Evolutionary conservation across 1,140 invertebrate genomes (phyloP).

Genomic region (Drosophila athabasca): DNA sequence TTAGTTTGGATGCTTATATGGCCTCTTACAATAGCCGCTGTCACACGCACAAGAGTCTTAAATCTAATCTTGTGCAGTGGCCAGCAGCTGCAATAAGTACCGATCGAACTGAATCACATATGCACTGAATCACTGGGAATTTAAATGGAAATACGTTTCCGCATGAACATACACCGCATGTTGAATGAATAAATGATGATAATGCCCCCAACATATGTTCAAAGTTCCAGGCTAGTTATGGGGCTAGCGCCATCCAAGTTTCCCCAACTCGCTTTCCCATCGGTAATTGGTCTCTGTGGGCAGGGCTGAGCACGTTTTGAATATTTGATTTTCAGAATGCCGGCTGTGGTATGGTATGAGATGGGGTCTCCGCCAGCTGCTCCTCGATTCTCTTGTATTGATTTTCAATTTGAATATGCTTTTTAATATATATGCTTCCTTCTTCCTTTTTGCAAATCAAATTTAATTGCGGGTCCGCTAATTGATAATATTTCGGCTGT

Average conservation of each 20-base stretch:
- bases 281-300: too few species aligned
- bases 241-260: not conserved
- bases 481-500: too few species aligned
- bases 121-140: constrained; percentile 15
- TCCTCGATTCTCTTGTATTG: constrained; percentile 11
- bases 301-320: constrained; percentile 41
- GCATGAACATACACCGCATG: too few species aligned
- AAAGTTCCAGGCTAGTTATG: constrained; percentile 39
- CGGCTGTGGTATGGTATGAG: too few species aligned
- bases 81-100: constrained; percentile 95
- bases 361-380: not conserved
- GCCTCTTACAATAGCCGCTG: constrained; percentile 95
- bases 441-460: too few species aligned
- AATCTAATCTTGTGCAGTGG: constrained; percentile 97
- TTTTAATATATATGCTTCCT: not conserved
- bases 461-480: too few species aligned
- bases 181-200: constrained; percentile 65
- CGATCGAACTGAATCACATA: constrained; percentile 45
- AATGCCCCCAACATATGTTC: constrained; percentile 60
- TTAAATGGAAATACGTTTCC: constrained; percentile 2
- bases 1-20: constrained; percentile 83
- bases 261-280: too few species aligned
- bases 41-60: constrained; percentile 97
- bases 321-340: constrained; percentile 42
- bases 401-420: constrained; percentile 44